A percentile compares a stretch with the other conserved stretches of the same genome.
Conservation (phyloP, 1,140 invertebrate species). For the Cydia pomonella region DNA sequence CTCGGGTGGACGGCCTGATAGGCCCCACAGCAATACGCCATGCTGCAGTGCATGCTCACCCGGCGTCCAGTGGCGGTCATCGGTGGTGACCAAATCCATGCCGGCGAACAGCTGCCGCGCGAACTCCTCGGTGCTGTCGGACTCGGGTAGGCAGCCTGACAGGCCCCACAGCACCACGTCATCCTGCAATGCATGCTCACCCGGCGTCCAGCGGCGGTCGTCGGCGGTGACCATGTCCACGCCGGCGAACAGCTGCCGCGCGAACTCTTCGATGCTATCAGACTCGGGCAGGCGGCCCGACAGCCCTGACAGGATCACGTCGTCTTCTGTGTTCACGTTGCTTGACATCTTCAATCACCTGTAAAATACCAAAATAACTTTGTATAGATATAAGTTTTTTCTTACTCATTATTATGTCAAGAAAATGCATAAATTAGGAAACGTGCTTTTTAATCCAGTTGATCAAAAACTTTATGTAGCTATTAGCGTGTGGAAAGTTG, state of each 20-base stretch:
- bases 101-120: constrained; percentile 89
- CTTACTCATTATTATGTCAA: no score
- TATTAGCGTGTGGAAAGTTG: no score
- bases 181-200: constrained; percentile 54
- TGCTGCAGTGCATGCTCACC: constrained; percentile 67
- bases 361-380: no score
- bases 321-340: not conserved
- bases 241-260: constrained; percentile 88
- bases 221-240: constrained; percentile 93
- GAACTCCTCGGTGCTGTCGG: constrained; percentile 84
- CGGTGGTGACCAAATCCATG: constrained; percentile 91
- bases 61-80: constrained; percentile 88
- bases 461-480: no score
- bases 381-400: no score
- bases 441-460: no score
- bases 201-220: constrained; percentile 87
- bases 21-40: not conserved
- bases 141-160: not conserved
- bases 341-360: not conserved
- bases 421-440: no score
- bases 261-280: constrained; percentile 85
- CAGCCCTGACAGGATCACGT: not conserved
- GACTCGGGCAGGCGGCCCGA: constrained; percentile 5
- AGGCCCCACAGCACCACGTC: not conserved
- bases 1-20: not conserved